Evolutionary conservation across 2,113 vertebrate species (phyloP), one percentile per base, ranked within the genome.

Genomic region (Casuarius casuarius): DNA sequence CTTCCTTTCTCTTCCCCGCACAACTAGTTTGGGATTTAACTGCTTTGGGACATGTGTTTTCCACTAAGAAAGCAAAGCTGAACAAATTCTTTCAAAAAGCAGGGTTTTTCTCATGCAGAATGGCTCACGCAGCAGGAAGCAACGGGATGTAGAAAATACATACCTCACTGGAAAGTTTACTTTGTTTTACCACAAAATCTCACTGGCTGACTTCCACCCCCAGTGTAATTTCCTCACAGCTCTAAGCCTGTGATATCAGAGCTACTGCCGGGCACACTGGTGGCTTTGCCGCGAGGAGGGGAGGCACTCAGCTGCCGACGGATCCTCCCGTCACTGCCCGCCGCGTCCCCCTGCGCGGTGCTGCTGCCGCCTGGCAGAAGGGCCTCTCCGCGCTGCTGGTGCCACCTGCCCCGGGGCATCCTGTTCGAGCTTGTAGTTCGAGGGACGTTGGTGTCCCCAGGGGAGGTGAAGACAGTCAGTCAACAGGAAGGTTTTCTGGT

Each of bases 91-190:
- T 73, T 92, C 78, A 87, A 48, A 95, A 73, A 59, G 87, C 49
- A 74, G 61, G 59, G 74, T 16, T 90, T 93, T 94, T 88, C 79
- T 88, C 54, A 33, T 80, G 78, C 31, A 5, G 40, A 15, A 0
- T 91, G 67, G 84, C 54, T 96, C 74, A 87, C 87, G 74, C 87
- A 92, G 74, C 89, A 95, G 82, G 89, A 95, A 94, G 61, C 93
- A 70, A 89, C 90, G 84, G 84, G 87, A 77, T 6, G 2, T 84
- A 95, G 78, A 94, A 96, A 95, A 92, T 93, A 95, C 81, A 38
- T 87, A 94, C 92, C 59, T 97, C 94, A 96, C 87, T 96, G 96
- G 93, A 97, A 95, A 95, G 94, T 96, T 96, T 84, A 82, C 74
- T 94, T 95, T 94, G 72, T 91, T 94, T 95, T 87, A 94, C 95